Evolutionary conservation across 2,888 invertebrate species (phyloP).

Genomic region (Drosophila hawaiiensis): DNA sequence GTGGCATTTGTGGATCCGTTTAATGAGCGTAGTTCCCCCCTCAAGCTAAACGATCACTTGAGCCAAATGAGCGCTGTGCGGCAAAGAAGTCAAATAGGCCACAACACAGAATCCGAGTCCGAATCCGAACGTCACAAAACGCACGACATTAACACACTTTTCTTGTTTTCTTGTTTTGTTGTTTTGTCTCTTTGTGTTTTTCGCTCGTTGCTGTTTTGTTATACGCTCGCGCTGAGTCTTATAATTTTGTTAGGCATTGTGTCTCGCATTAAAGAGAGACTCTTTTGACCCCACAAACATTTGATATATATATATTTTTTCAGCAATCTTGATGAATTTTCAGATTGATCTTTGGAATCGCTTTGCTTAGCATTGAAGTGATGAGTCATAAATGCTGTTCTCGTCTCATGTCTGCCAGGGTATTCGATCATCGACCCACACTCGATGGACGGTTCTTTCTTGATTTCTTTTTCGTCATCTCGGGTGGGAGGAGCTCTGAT

Average conservation of each 20-base stretch:
- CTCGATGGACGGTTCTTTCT: background rate
- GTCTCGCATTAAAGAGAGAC: background rate
- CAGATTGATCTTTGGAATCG: background rate
- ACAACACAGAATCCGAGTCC: conserved; percentile 38
- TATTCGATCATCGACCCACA: conserved; percentile 6
- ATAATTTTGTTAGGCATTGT: conserved; percentile 3
- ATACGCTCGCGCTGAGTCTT: conserved; percentile 5
- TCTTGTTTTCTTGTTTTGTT: conserved; percentile 40
- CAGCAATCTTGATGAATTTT: background rate
- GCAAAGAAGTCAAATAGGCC: conserved; percentile 55
- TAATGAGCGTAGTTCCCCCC: conserved; percentile 23
- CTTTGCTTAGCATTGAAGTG: background rate
- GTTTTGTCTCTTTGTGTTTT: conserved; percentile 15
- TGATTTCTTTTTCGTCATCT: conserved; percentile 14
- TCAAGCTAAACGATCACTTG: conserved; percentile 47
- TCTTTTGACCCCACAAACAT: background rate
- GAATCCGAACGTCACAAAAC: conserved; percentile 45
- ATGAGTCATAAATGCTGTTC: background rate
- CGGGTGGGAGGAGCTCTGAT: conserved; percentile 31
- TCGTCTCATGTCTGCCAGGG: background rate
- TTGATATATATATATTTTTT: background rate
- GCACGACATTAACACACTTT: conserved; percentile 70
- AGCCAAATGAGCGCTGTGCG: conserved; percentile 38
- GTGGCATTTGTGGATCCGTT: conserved; percentile 30
- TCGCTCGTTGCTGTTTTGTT: background rate